Percentiles rank a stretch among this genome's conserved stretches.
These are phyloP conservation scores for Elaeidobius kamerunicus DNA, from an alignment of 2,888 invertebrate species.

Conservation along the genomic window DNA sequence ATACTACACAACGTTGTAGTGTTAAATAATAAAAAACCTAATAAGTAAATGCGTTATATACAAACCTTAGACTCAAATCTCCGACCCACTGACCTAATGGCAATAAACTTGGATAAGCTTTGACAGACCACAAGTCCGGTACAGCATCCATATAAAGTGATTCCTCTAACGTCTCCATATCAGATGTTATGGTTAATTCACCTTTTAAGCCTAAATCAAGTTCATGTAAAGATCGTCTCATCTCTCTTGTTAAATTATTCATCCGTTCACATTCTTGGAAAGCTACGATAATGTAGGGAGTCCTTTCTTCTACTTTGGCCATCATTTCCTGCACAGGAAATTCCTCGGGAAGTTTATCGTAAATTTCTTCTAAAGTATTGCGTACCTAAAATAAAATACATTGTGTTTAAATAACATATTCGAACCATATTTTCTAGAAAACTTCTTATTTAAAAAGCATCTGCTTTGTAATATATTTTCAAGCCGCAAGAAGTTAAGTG, in stretches of 20 bases:
- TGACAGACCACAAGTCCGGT: slow-evolving; percentile 80
- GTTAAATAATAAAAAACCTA: background rate
- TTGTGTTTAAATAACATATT: slow-evolving; percentile 4
- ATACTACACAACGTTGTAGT: background rate
- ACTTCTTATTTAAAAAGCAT: too few species aligned
- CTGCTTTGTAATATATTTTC: too few species aligned
- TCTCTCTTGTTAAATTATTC: slow-evolving; percentile 82
- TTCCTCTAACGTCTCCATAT: slow-evolving; percentile 86
- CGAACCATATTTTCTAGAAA: too few species aligned
- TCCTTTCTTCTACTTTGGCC: slow-evolving; percentile 83
- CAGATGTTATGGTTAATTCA: slow-evolving; percentile 86
- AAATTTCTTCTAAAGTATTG: slow-evolving; percentile 74
- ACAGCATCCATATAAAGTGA: slow-evolving; percentile 86
- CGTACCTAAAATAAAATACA: slow-evolving; percentile 57
- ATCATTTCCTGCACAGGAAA: slow-evolving; percentile 85
- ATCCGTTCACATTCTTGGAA: slow-evolving; percentile 94
- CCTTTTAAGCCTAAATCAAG: slow-evolving; percentile 88
- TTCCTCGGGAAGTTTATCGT: slow-evolving; percentile 84
- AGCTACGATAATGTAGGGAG: slow-evolving; percentile 88
- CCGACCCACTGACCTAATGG: slow-evolving; percentile 82
- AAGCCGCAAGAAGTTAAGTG: too few species aligned
- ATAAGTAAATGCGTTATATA: background rate
- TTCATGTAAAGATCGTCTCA: slow-evolving; percentile 78
- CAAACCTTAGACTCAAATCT: slow-evolving; percentile 64
- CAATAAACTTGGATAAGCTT: slow-evolving; percentile 85